Evolutionary conservation across 1,140 invertebrate genomes (phyloP).

Genomic region (Megalonaias nervosa): DNA sequence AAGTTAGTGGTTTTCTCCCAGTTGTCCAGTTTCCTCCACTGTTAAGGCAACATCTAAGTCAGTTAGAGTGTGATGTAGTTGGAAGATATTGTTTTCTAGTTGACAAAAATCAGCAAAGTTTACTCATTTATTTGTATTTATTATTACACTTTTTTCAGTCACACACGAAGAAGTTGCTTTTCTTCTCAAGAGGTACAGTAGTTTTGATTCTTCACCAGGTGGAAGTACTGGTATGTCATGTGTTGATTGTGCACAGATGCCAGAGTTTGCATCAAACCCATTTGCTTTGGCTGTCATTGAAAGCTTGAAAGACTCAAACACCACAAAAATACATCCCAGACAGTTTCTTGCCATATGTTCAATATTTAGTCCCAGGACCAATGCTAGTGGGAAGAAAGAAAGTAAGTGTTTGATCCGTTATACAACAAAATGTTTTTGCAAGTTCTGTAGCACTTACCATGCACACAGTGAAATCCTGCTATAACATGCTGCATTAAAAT

Average conservation of each 20-base stretch:
- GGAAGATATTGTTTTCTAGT: too few species aligned
- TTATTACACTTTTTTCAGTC: constrained; percentile 38
- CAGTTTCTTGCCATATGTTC: constrained; percentile 50
- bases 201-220: constrained; percentile 43
- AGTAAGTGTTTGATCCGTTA: constrained; percentile 37
- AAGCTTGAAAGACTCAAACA: constrained; percentile 34
- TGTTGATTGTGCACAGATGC: constrained; percentile 45
- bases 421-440: not conserved
- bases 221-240: constrained; percentile 45
- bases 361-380: constrained; percentile 42
- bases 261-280: constrained; percentile 52
- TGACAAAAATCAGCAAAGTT: too few species aligned
- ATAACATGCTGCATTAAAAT: not conserved
- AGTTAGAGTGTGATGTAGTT: too few species aligned
- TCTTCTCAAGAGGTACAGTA: constrained; percentile 45
- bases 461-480: not conserved
- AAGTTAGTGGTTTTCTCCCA: too few species aligned
- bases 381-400: constrained; percentile 49
- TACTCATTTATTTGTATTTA: too few species aligned
- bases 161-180: constrained; percentile 41
- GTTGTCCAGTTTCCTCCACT: too few species aligned
- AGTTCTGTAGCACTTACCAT: not conserved
- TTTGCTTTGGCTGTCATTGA: constrained; percentile 48
- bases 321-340: constrained; percentile 43
- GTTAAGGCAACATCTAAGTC: too few species aligned